Evolutionary conservation across 2,113 vertebrate species (phyloP).

Genomic region (Nycticryphes semicollaris): DNA sequence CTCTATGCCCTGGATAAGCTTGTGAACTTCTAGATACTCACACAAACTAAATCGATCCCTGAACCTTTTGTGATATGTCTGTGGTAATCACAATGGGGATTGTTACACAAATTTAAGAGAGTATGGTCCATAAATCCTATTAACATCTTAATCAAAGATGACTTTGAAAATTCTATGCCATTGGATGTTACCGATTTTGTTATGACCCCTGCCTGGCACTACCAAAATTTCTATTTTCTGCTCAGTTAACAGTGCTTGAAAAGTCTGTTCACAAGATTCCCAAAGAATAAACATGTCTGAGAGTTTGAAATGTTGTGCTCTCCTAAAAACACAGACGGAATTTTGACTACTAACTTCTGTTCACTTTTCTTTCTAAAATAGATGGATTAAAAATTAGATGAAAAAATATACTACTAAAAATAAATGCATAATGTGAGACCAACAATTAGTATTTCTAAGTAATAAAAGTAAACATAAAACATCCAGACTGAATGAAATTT

Average conservation of each 20-base stretch:
- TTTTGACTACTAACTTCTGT: background rate
- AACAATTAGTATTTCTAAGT: background rate
- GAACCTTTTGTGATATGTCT: background rate
- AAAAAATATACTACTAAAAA: background rate
- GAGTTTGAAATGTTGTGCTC: background rate
- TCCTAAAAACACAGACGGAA: background rate
- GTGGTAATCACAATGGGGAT: background rate
- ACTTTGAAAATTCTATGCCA: background rate
- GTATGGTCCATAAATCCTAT: background rate
- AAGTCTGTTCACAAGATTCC: background rate
- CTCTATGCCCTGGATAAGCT: background rate
- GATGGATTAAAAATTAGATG: accelerated
- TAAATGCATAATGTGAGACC: background rate
- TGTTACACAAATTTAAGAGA: background rate
- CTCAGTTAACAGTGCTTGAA: background rate
- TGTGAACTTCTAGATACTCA: background rate
- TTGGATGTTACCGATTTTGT: background rate
- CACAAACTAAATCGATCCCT: background rate
- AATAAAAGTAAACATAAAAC: background rate
- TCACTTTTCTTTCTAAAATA: background rate
- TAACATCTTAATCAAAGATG: conserved; percentile 3
- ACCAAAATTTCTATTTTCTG: background rate
- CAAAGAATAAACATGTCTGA: background rate
- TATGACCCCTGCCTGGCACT: background rate
- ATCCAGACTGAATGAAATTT: background rate